These are phyloP conservation scores for Drosophila insularis DNA, from an alignment of 1,140 invertebrate genomes.

Conservation along the genomic window DNA sequence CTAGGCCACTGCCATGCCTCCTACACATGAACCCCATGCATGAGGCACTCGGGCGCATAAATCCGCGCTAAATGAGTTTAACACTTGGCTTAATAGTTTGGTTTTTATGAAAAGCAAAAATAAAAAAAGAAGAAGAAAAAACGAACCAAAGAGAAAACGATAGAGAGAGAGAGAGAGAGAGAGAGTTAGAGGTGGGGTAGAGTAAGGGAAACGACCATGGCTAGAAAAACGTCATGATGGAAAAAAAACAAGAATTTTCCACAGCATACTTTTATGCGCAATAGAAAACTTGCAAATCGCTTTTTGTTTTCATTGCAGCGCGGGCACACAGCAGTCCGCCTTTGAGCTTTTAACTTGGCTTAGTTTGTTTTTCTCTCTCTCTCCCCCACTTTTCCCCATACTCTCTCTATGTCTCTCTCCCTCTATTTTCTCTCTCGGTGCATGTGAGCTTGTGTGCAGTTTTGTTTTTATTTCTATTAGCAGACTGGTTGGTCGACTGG, in stretches of 20 bases:
- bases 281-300: conserved; percentile 80
- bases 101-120: conserved; percentile 77
- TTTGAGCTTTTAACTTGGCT: conserved; percentile 78
- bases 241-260: conserved; percentile 51
- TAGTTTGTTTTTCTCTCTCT: conserved; percentile 47
- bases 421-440: not conserved
- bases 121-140: conserved; percentile 39
- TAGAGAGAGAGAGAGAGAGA: conserved; percentile 9
- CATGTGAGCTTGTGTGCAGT: conserved; percentile 46
- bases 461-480: conserved; percentile 81
- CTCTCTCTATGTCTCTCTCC: not conserved
- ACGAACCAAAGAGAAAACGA: conserved; percentile 33
- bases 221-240: conserved; percentile 40
- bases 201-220: conserved; percentile 52
- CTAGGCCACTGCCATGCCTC: not conserved
- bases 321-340: conserved; percentile 40
- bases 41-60: conserved; percentile 76
- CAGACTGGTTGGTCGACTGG: conserved; percentile 64
- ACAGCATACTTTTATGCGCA: conserved; percentile 79
- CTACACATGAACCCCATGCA: conserved; percentile 33
- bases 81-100: conserved; percentile 81
- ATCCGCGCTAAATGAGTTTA: conserved; percentile 81
- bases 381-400: not conserved
- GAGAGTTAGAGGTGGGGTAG: conserved; percentile 1
- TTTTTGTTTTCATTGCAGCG: conserved; percentile 77